Percentiles rank a stretch among this genome's conserved stretches.
phyloP scores from a whole-genome alignment of 92 coral and sea anemone genomes.

The Porites divaricata region DNA sequence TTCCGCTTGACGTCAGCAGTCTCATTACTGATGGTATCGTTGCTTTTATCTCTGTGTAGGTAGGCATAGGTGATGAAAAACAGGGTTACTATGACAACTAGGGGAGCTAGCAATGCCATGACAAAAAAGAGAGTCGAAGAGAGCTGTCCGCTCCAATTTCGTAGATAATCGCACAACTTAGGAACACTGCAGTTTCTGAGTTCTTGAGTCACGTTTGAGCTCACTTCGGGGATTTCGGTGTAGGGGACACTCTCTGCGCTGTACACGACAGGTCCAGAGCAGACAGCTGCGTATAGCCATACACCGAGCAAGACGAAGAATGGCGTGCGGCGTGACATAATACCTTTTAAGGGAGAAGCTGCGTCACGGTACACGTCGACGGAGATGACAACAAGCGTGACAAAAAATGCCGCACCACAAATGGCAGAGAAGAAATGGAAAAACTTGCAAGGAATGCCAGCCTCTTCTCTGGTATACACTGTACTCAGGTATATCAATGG shows the following conservation, averaged over 20 bases:
- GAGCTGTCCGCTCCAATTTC: conserved; percentile 65
- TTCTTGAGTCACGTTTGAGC: conserved; percentile 5
- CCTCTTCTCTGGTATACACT: conserved; percentile 5
- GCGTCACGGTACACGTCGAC: conserved; percentile 50
- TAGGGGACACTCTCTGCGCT: conserved; percentile 56
- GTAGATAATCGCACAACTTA: conserved; percentile 63
- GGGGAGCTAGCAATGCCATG: conserved; percentile 63
- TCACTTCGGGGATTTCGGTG: conserved; percentile 51
- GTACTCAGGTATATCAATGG: conserved; percentile 39
- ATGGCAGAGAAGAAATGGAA: conserved; percentile 30
- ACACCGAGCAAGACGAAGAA: conserved; percentile 37
- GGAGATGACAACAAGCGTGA: conserved; percentile 37
- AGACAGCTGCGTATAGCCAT: conserved; percentile 61
- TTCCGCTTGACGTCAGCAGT: conserved; percentile 66
- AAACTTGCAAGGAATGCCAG: conserved; percentile 30
- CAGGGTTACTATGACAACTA: conserved; percentile 53
- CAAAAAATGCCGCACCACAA: conserved; percentile 49
- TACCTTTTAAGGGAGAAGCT: conserved; percentile 29
- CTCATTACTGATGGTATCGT: conserved; percentile 37
- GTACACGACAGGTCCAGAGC: conserved; percentile 62
- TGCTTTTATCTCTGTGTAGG: conserved; percentile 43
- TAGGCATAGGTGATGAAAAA: conserved; percentile 45
- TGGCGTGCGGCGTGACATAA: conserved; percentile 56
- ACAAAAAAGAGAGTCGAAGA: conserved; percentile 72
- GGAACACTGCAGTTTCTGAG: conserved; percentile 29